Conservation (phyloP, 2,888 invertebrate genomes). For the Podotricha telesiphe region DNA sequence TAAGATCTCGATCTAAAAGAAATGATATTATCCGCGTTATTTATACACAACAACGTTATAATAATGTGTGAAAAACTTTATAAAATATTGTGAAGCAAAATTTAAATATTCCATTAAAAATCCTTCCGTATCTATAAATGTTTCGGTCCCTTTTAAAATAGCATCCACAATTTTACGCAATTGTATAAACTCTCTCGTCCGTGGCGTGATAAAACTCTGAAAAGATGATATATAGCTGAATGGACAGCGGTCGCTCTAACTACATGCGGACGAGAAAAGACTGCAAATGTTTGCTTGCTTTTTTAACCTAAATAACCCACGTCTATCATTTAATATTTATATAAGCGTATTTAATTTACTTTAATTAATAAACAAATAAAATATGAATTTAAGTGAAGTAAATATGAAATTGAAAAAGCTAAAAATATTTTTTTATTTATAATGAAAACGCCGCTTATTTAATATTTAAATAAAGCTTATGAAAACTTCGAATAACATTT, state of each 20-base stretch:
- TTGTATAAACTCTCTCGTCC: slow-evolving; percentile 65
- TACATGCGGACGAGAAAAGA: slow-evolving; percentile 53
- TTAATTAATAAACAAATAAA: not conserved
- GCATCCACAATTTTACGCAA: slow-evolving; percentile 49
- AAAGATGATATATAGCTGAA: slow-evolving; percentile 71
- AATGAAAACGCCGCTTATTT: too few species aligned
- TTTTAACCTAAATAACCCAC: slow-evolving; percentile 47
- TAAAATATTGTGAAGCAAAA: too few species aligned
- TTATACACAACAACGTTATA: too few species aligned
- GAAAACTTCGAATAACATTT: too few species aligned
- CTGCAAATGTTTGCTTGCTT: slow-evolving; percentile 51
- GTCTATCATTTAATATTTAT: slow-evolving; percentile 35
- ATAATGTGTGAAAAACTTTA: too few species aligned
- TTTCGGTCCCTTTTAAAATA: slow-evolving; percentile 29
- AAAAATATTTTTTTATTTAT: too few species aligned
- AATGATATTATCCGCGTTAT: too few species aligned
- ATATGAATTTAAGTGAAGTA: too few species aligned
- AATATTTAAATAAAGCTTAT: too few species aligned
- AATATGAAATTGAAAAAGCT: too few species aligned
- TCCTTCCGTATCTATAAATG: slow-evolving; percentile 5
- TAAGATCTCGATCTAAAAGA: too few species aligned
- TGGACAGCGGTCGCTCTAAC: slow-evolving; percentile 59
- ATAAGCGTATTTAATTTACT: not conserved
- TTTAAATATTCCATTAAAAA: slow-evolving; percentile 1
- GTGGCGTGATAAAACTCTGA: slow-evolving; percentile 71